Evolutionary conservation across 2,888 invertebrate genomes (phyloP).

Genomic region (Apamea monoglypha): DNA sequence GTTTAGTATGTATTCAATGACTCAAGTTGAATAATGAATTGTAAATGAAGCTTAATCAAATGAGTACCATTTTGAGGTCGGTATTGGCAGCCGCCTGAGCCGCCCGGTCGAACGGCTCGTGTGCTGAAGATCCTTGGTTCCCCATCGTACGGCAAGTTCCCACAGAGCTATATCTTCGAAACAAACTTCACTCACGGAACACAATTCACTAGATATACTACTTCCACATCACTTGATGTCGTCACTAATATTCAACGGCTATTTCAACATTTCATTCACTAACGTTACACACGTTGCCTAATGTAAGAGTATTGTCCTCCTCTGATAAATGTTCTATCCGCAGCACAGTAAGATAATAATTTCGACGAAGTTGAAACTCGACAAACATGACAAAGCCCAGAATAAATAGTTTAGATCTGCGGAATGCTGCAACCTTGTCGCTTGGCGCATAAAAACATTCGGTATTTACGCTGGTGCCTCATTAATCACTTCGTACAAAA

Average conservation of each 20-base stretch:
- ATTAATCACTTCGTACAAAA: slow-evolving; percentile 67
- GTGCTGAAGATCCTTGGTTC: slow-evolving; percentile 95
- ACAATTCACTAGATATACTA: slow-evolving; percentile 67
- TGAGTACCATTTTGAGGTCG: slow-evolving; percentile 88
- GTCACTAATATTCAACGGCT: slow-evolving; percentile 74
- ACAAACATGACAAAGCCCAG: slow-evolving; percentile 86
- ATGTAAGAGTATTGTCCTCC: slow-evolving; percentile 79
- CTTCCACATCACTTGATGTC: slow-evolving; percentile 63
- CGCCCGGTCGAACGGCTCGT: slow-evolving; percentile 94
- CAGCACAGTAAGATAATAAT: slow-evolving; percentile 85
- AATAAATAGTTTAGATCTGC: slow-evolving; percentile 83
- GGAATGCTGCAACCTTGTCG: slow-evolving; percentile 84
- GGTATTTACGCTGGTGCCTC: slow-evolving; percentile 71
- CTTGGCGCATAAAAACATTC: slow-evolving; percentile 77
- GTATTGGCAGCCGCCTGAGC: slow-evolving; percentile 84
- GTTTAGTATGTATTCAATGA: slow-evolving; percentile 67
- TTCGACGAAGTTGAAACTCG: slow-evolving; percentile 85
- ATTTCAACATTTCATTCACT: slow-evolving; percentile 77
- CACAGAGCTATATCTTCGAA: slow-evolving; percentile 65
- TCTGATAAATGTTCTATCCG: slow-evolving; percentile 82
- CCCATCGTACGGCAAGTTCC: slow-evolving; percentile 90
- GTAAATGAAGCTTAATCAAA: slow-evolving; percentile 72
- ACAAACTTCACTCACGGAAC: slow-evolving; percentile 70
- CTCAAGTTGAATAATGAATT: slow-evolving; percentile 73
- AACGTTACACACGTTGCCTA: slow-evolving; percentile 77